Percentiles rank a stretch among this genome's conserved stretches.
These are phyloP conservation scores for Ladona fulva DNA, from an alignment of 1,140 invertebrate genomes.

Conservation along the genomic window DNA sequence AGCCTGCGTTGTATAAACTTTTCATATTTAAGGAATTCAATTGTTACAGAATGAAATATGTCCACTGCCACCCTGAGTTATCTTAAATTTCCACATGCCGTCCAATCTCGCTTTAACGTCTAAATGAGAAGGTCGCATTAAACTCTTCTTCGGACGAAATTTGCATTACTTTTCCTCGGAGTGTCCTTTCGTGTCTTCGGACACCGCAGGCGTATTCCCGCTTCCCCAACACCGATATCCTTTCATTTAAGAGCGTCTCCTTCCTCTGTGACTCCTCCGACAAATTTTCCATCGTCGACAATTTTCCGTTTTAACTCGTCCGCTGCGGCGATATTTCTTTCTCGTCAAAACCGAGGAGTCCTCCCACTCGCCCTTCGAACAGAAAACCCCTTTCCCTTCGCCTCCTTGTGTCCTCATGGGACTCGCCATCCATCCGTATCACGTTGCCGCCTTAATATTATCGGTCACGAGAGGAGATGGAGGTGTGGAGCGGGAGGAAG, in stretches of 20 bases:
- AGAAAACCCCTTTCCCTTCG: not conserved
- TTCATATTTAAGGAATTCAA: too few relatives aligned
- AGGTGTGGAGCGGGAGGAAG: not conserved
- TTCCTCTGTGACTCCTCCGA: not conserved
- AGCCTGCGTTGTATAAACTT: too few relatives aligned
- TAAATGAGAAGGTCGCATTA: too few relatives aligned
- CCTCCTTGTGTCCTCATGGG: not conserved
- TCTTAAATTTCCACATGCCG: too few relatives aligned
- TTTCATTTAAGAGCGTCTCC: not conserved
- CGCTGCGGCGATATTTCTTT: not conserved
- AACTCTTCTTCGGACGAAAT: too few relatives aligned
- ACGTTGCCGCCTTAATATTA: constrained; percentile 9
- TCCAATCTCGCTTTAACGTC: too few relatives aligned
- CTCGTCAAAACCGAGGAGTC: not conserved
- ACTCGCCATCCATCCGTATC: not conserved
- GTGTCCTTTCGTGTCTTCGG: too few relatives aligned
- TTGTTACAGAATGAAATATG: too few relatives aligned
- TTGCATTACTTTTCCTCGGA: too few relatives aligned
- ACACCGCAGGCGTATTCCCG: not conserved
- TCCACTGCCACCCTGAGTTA: too few relatives aligned
- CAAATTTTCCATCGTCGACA: not conserved
- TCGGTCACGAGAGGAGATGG: not conserved
- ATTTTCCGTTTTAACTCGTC: not conserved
- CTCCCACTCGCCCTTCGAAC: not conserved
- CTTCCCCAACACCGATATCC: not conserved